Conservation (phyloP, 1,140 invertebrate species). For the Drosophila bocki region DNA sequence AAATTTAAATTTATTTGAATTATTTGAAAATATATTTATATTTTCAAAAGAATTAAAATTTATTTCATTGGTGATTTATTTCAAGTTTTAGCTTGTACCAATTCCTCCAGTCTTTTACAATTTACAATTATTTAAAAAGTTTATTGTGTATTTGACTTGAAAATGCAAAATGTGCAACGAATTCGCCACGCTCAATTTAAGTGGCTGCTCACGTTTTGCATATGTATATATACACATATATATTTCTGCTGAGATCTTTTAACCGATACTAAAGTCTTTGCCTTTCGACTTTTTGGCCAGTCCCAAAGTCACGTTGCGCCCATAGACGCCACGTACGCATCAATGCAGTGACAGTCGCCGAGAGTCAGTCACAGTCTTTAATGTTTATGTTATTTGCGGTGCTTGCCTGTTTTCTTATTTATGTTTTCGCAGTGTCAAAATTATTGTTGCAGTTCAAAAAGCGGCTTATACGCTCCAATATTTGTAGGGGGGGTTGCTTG, state of each 20-base stretch:
- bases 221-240: background rate
- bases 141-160: conserved; percentile 16
- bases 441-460: conserved; percentile 45
- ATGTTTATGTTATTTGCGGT: conserved; percentile 39
- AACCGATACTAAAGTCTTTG: conserved; percentile 28
- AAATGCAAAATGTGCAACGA: conserved; percentile 50
- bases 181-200: conserved; percentile 52
- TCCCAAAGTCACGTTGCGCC: conserved; percentile 62
- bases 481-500: conserved; percentile 6
- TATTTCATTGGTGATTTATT: background rate
- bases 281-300: conserved; percentile 22
- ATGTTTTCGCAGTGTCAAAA: conserved; percentile 51
- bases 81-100: background rate
- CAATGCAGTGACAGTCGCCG: conserved; percentile 31
- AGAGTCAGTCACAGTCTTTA: conserved; percentile 40
- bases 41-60: background rate
- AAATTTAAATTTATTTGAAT: too few relatives aligned
- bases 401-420: conserved; percentile 40
- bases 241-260: conserved; percentile 53
- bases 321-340: conserved; percentile 59
- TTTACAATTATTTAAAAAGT: conserved; percentile 29
- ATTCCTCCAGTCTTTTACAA: background rate
- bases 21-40: too few relatives aligned
- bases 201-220: conserved; percentile 70
- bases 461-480: conserved; percentile 22